Evolutionary conservation across 2,797 vertebrate genomes (phyloP), one percentile per base, ranked within the genome.

Genomic region (Macrochelys suwanniensis): DNA sequence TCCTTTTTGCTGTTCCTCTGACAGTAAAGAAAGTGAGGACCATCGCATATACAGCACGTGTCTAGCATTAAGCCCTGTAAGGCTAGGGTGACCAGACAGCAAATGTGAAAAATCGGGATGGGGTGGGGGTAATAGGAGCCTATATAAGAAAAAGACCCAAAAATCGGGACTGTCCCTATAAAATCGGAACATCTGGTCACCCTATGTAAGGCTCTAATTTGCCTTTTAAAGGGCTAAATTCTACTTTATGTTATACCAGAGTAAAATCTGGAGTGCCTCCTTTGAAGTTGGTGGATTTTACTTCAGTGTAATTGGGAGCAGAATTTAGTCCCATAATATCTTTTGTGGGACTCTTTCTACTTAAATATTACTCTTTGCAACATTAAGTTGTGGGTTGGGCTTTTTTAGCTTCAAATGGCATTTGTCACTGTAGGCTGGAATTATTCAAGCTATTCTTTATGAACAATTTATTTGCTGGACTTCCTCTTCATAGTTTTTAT

Each of bases 201-300:
- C 47, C 47, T 49, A 7, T 42, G 37, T 42, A 42, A 87, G 74
- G 49, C 85, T 92, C 82, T 90, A 81, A 94, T 87, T 89, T 92
- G 51, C 65, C 94, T 3, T 7, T 76, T 47, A 45, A 78, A 93
- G 77, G 88, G 42, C 82, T 87, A 68, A 47, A 91, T 93, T 91
- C 78, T 91, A 78, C 82, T 92, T 94, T 96, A 90, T 93, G 89
- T 95, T 90, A 87, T 50, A 45, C 11, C 71, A 45, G 68, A 78
- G 77, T 37, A 80, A 68, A 93, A 91, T 80, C 6, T 80, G 59
- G 88, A 93, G 5, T 10, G 23, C 51, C 93, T 82, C 82, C 33
- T 84, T 74, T n/a, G n/a, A 87, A 93, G 86, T 88, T 2, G 0
- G 6, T 71, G 65, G 19, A 5, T 7, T 80, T 93, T 92, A 68